phyloP scores from a whole-genome alignment of 2,888 invertebrate species.

The Caenorhabditis drosophilae region DNA sequence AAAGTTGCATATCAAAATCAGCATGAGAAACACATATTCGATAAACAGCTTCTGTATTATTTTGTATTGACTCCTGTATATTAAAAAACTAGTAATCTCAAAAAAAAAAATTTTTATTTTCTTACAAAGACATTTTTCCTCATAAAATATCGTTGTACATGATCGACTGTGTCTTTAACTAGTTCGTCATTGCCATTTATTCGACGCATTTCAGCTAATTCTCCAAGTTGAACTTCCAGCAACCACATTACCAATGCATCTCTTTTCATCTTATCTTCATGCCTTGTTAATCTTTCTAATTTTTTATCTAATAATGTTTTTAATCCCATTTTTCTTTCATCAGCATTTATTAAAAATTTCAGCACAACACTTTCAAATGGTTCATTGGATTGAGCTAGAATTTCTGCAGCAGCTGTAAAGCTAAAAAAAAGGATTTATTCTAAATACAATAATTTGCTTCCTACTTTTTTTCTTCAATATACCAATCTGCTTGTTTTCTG shows the following conservation, averaged over 20 bases:
- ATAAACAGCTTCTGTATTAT: conserved; percentile 84
- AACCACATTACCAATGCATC: conserved; percentile 94
- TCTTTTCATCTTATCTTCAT: conserved; percentile 76
- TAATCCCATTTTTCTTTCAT: conserved; percentile 81
- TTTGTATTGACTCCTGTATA: conserved; percentile 78
- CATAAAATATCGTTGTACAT: conserved; percentile 81
- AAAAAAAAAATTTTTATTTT: too few relatives aligned
- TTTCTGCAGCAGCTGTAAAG: conserved; percentile 75
- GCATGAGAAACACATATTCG: conserved; percentile 91
- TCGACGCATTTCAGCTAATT: conserved; percentile 47
- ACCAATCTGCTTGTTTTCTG: conserved; percentile 62
- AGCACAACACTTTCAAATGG: conserved; percentile 85
- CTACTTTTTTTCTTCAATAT: conserved; percentile 63
- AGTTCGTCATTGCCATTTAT: conserved; percentile 17
- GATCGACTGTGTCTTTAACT: conserved; percentile 75
- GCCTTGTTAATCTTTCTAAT: conserved; percentile 75
- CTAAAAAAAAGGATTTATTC: conserved; percentile 26
- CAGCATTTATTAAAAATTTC: conserved; percentile 43
- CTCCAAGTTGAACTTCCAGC: conserved; percentile 77
- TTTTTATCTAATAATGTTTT: conserved; percentile 85
- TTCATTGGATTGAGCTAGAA: conserved; percentile 86
- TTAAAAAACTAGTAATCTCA: background rate
- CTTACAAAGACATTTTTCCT: conserved; percentile 77
- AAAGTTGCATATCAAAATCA: conserved; percentile 86
- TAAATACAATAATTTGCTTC: conserved; percentile 5